These are phyloP conservation scores for Leptobrachium leishanense DNA, from an alignment of 2,113 vertebrate genomes.

Conservation along the genomic window DNA sequence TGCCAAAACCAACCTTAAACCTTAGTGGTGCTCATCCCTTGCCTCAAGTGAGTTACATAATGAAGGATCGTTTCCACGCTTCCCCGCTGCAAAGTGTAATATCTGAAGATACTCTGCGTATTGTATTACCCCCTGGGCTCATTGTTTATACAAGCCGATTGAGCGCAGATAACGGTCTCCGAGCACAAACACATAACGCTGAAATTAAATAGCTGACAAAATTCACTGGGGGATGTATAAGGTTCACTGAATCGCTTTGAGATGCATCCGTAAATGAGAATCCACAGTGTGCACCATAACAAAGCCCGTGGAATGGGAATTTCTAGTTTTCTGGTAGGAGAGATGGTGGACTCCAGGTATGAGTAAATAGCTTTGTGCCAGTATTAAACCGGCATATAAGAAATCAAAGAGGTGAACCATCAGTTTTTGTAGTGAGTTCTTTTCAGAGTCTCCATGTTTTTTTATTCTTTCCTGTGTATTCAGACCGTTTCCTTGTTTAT, in stretches of 20 bases:
- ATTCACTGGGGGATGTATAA: not conserved
- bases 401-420: no score
- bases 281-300: not conserved
- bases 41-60: no score
- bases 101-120: slow-evolving; percentile 11
- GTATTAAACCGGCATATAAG: no score
- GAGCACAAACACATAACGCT: slow-evolving; percentile 15
- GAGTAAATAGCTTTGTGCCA: no score
- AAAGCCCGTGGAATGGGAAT: not conserved
- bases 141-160: slow-evolving; percentile 13
- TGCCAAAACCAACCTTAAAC: no score
- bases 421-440: no score
- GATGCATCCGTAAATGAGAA: not conserved
- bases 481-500: no score
- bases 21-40: no score
- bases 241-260: not conserved
- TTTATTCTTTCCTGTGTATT: no score
- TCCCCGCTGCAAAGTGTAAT: slow-evolving; percentile 2
- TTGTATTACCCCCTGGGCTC: slow-evolving; percentile 16
- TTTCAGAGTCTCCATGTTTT: no score
- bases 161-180: not conserved
- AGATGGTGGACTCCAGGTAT: not conserved
- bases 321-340: not conserved
- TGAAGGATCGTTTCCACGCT: not conserved
- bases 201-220: slow-evolving; percentile 14